phyloP scores from a whole-genome alignment of 2,888 invertebrate genomes.

The Trissolcus brochymenae region DNA sequence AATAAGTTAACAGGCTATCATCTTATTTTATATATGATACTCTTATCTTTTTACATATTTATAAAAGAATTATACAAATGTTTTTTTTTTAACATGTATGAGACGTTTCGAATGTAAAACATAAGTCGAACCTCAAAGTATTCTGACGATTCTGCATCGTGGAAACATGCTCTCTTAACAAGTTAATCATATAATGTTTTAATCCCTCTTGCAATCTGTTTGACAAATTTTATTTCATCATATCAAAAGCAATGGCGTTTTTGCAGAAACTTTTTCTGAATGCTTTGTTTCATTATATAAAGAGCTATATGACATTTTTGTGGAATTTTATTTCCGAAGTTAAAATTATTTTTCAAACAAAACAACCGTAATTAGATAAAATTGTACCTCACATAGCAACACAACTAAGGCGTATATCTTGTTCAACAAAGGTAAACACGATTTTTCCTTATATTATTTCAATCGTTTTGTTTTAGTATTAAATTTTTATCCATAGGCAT shows the following conservation, averaged over 20 bases:
- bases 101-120: constrained; percentile 5
- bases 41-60: constrained; percentile 46
- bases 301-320: no score
- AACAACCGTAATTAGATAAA: not conserved
- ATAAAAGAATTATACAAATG: constrained; percentile 45
- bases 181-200: not conserved
- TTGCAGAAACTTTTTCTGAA: not conserved
- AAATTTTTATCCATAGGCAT: no score
- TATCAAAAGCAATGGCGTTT: not conserved
- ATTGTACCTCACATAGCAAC: no score
- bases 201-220: not conserved
- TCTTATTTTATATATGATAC: not conserved
- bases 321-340: not conserved
- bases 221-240: not conserved
- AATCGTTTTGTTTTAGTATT: no score
- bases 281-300: no score
- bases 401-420: no score
- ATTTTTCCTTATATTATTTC: no score
- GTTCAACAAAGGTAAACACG: no score
- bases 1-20: constrained; percentile 24
- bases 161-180: not conserved
- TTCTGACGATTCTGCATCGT: not conserved
- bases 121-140: not conserved
- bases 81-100: constrained; percentile 15
- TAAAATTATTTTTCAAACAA: not conserved